Conservation (phyloP, 2,113 vertebrate species). For the Sprattus sprattus region DNA sequence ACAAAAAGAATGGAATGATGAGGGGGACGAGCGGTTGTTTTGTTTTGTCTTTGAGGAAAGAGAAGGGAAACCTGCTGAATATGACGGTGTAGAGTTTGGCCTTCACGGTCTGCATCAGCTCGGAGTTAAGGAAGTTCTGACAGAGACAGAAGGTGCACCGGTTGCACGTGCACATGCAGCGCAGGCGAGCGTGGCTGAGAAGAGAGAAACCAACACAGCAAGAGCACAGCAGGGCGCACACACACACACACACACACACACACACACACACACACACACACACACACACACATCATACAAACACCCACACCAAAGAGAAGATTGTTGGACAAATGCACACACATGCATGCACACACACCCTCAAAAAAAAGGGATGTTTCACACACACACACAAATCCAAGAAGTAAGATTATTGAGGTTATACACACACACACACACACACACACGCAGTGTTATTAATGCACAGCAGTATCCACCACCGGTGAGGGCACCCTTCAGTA, state of each 20-base stretch:
- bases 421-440: constrained; percentile 20
- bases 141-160: constrained; percentile 99
- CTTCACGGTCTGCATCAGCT: constrained; percentile 98
- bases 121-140: constrained; percentile 99
- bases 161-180: constrained; percentile 99
- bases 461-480: background rate
- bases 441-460: background rate
- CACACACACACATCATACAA: background rate
- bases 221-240: background rate
- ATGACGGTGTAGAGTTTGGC: constrained; percentile 97
- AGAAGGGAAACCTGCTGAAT: constrained; percentile 86
- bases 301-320: background rate
- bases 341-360: background rate
- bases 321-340: background rate
- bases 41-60: background rate
- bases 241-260: constrained; percentile 70
- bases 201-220: constrained; percentile 75
- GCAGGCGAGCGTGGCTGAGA: constrained; percentile 96
- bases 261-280: background rate
- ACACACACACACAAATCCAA: too few species aligned
- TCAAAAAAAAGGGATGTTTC: too few species aligned
- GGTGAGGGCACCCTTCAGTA: background rate
- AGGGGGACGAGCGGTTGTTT: background rate
- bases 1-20: constrained; percentile 50
- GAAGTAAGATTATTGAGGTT: too few species aligned